Percentiles rank a stretch among this genome's conserved stretches.
Conservation (phyloP, 2,113 vertebrate genomes). For the Nesospiza acunhae region DNA sequence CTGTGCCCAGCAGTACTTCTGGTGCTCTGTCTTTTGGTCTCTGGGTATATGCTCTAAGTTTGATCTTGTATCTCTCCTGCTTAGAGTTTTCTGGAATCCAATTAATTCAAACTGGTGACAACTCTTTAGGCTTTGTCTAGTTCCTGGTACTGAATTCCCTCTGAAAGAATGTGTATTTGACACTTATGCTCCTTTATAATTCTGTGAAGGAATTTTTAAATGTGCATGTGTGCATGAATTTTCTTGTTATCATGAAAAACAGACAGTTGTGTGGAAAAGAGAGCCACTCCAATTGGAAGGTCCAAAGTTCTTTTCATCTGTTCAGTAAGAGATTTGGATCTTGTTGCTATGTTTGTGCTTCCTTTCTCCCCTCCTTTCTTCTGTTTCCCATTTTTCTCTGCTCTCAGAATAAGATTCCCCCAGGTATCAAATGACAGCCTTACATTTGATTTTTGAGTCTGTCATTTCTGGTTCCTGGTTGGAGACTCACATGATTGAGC, state of each 20-base stretch:
- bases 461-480: neutral
- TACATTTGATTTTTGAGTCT: neutral
- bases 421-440: neutral
- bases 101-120: neutral
- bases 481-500: neutral
- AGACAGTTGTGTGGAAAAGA: neutral
- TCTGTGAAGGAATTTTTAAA: neutral
- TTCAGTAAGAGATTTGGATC: neutral
- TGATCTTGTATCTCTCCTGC: accelerated
- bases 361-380: neutral
- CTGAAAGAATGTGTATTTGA: neutral
- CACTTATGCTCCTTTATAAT: neutral
- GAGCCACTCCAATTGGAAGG: neutral
- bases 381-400: neutral
- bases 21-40: neutral
- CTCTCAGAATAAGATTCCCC: neutral
- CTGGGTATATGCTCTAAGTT: neutral
- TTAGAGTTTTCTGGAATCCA: neutral
- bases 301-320: neutral
- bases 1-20: neutral
- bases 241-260: neutral
- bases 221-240: neutral
- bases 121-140: neutral
- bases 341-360: neutral
- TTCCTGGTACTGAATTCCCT: neutral